Percentiles rank a stretch among this genome's conserved stretches.
Conservation (phyloP, 35 echinoderm and acorn worm species). For the Apostichopus californicus region DNA sequence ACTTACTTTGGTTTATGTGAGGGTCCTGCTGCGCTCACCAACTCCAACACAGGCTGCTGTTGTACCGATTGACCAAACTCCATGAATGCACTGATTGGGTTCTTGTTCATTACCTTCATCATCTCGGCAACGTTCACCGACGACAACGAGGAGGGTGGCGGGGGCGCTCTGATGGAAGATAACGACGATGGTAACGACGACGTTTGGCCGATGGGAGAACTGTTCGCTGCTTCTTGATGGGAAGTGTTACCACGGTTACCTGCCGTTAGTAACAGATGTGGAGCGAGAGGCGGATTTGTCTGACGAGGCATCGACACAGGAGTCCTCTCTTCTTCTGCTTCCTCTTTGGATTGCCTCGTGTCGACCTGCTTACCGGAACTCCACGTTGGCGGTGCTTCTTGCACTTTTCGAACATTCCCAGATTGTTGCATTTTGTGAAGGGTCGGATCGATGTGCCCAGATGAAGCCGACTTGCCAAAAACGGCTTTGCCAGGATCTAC, state of each 20-base stretch:
- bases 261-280: background rate
- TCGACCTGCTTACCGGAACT: background rate
- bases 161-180: background rate
- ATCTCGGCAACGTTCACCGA: slow-evolving; percentile 20
- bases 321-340: background rate
- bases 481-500: slow-evolving; percentile 59
- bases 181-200: background rate
- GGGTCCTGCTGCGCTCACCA: slow-evolving; percentile 82
- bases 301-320: background rate
- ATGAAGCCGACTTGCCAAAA: background rate
- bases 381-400: slow-evolving; percentile 65
- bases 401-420: slow-evolving; percentile 26
- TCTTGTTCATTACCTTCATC: slow-evolving; percentile 81
- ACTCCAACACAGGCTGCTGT: slow-evolving; percentile 71
- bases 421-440: slow-evolving; percentile 48
- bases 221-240: background rate
- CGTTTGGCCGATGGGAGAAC: background rate
- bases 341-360: background rate
- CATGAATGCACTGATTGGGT: slow-evolving; percentile 96
- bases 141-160: background rate
- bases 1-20: slow-evolving; percentile 96
- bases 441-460: slow-evolving; percentile 64
- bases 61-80: slow-evolving; percentile 96
- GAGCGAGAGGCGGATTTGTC: background rate
- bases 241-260: background rate